phyloP scores from a whole-genome alignment of 30 jellyfish, hydroid and myxozoan genomes.

The Hydra vulgaris region DNA sequence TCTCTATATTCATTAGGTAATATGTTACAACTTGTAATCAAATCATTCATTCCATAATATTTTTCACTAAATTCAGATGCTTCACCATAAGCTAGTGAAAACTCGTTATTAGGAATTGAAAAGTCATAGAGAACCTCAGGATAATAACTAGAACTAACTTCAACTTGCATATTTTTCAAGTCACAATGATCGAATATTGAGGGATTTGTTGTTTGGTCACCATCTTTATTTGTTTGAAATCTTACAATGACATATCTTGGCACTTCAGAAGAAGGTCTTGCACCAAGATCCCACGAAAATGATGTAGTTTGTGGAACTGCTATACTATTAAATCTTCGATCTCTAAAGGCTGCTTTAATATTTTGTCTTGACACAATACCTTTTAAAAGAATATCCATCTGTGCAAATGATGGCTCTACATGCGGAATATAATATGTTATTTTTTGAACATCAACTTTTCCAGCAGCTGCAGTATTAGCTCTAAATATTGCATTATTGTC shows the following conservation, averaged over 20 bases:
- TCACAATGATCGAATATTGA: no score
- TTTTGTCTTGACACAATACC: neutral
- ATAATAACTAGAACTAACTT: neutral
- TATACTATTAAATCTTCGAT: neutral
- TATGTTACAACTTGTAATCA: neutral
- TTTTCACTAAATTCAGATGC: neutral
- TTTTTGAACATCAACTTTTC: neutral
- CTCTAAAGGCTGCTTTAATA: neutral
- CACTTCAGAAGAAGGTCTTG: neutral
- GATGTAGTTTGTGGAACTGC: neutral
- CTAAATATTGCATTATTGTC: no score
- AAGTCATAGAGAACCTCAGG: neutral
- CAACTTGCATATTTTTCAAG: no score
- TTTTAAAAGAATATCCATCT: neutral
- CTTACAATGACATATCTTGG: constrained; percentile 7
- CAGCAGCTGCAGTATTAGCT: constrained; percentile 4
- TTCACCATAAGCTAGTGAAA: neutral
- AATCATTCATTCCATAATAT: no score
- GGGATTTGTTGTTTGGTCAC: neutral
- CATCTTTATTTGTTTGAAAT: constrained; percentile 8
- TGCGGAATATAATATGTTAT: neutral
- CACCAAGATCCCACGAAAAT: neutral
- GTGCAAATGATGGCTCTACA: neutral
- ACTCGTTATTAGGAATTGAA: neutral
- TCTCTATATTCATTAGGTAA: no score